phyloP scores from a whole-genome alignment of 2,113 vertebrate species.

The Propithecus coquereli region DNA sequence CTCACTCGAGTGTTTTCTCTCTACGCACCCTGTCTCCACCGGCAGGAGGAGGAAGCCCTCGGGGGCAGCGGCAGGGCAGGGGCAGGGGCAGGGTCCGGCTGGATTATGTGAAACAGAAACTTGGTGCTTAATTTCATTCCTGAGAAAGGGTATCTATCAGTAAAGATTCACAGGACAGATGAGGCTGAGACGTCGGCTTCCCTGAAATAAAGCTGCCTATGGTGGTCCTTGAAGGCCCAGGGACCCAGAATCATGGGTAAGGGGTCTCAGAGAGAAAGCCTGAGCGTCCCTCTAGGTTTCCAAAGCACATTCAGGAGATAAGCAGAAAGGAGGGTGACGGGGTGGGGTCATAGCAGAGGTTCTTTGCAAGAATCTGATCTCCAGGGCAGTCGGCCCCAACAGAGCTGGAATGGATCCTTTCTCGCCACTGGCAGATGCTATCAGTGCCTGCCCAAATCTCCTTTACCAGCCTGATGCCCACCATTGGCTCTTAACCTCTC shows the following conservation, averaged over 20 bases:
- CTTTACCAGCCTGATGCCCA: neutral
- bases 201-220: neutral
- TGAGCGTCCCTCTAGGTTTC: neutral
- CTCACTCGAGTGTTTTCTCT: neutral
- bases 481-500: neutral
- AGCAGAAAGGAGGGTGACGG: neutral
- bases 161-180: neutral
- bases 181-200: too few species aligned
- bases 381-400: neutral
- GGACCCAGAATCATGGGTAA: neutral
- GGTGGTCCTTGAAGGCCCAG: too few species aligned
- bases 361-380: neutral
- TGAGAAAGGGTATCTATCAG: accelerated
- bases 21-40: accelerated
- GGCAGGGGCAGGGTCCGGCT: neutral
- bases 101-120: neutral
- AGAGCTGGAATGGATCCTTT: neutral
- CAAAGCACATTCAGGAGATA: neutral
- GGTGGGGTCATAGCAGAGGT: neutral
- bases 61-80: neutral
- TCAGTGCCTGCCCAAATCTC: accelerated
- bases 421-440: neutral
- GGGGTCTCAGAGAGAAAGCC: neutral
- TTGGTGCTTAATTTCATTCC: neutral
- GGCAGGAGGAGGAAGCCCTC: accelerated